phyloP scores from a whole-genome alignment of 2,888 invertebrate species.

The Heteromyza rotundicornis region DNA sequence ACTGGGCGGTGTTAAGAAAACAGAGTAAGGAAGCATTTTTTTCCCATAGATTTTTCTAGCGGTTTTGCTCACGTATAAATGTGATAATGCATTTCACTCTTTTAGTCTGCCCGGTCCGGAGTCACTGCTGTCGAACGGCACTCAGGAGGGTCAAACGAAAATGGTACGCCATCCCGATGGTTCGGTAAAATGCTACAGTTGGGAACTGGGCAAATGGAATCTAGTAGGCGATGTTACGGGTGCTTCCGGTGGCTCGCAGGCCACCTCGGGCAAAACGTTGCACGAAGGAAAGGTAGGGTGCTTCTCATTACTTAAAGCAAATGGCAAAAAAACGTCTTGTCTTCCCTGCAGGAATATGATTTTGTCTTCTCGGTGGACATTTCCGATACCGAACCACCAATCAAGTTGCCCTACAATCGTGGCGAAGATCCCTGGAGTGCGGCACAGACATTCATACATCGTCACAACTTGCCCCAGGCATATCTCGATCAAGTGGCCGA shows the following conservation, averaged over 20 bases:
- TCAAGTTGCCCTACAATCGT: constrained; percentile 90
- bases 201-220: constrained; percentile 79
- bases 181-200: constrained; percentile 79
- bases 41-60: background rate
- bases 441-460: constrained; percentile 89
- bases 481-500: constrained; percentile 92
- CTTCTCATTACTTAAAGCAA: constrained; percentile 34
- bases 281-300: constrained; percentile 74
- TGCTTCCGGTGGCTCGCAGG: constrained; percentile 70
- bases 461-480: constrained; percentile 80
- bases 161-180: constrained; percentile 77
- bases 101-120: constrained; percentile 81
- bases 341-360: constrained; percentile 74
- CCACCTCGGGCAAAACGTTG: constrained; percentile 75
- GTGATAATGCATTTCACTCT: constrained; percentile 6
- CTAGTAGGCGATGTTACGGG: constrained; percentile 91
- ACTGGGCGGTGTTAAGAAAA: constrained; percentile 84
- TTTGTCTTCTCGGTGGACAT: constrained; percentile 96
- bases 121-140: constrained; percentile 77
- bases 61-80: background rate
- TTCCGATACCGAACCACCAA: constrained; percentile 84
- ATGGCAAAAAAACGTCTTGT: background rate
- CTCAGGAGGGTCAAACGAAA: constrained; percentile 80
- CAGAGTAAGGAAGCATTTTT: constrained; percentile 69
- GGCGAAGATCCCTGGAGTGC: constrained; percentile 91